phyloP scores from a whole-genome alignment of 2,888 invertebrate genomes.

The Pachliopta kotzebuea region DNA sequence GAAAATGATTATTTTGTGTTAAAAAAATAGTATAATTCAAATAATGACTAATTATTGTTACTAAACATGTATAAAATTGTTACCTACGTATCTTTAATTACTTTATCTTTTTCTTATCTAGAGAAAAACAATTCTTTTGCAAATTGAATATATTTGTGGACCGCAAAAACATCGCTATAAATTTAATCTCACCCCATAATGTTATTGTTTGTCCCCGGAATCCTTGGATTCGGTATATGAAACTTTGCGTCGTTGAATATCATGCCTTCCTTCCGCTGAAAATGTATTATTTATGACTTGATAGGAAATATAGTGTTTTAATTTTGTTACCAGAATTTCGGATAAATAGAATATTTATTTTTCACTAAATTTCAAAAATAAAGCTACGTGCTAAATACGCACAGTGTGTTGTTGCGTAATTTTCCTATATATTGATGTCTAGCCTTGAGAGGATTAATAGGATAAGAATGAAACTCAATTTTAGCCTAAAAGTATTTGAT shows the following conservation, averaged over 20 bases:
- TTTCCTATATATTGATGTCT: background rate
- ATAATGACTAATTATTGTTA: too few relatives aligned
- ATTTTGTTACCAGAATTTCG: background rate
- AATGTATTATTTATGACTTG: constrained; percentile 19
- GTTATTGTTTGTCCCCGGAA: constrained; percentile 43
- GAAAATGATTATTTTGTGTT: too few relatives aligned
- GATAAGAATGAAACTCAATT: too few relatives aligned
- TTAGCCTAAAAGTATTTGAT: background rate
- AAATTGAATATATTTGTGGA: constrained; percentile 27
- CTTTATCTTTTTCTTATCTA: background rate
- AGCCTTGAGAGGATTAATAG: background rate
- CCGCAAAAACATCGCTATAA: constrained; percentile 50
- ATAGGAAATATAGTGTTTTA: background rate
- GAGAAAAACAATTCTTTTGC: constrained; percentile 1
- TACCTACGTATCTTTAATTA: too few relatives aligned
- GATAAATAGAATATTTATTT: background rate
- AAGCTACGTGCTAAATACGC: too few relatives aligned
- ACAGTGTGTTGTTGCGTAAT: background rate
- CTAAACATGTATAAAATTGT: too few relatives aligned
- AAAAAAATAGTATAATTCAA: too few relatives aligned
- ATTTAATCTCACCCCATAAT: constrained; percentile 42
- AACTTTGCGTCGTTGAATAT: constrained; percentile 24
- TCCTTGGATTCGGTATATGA: constrained; percentile 34
- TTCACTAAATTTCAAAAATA: background rate
- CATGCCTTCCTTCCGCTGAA: constrained; percentile 7